These are phyloP conservation scores for Epinephelus awoara DNA, from an alignment of 2,797 vertebrate genomes.

Conservation along the genomic window DNA sequence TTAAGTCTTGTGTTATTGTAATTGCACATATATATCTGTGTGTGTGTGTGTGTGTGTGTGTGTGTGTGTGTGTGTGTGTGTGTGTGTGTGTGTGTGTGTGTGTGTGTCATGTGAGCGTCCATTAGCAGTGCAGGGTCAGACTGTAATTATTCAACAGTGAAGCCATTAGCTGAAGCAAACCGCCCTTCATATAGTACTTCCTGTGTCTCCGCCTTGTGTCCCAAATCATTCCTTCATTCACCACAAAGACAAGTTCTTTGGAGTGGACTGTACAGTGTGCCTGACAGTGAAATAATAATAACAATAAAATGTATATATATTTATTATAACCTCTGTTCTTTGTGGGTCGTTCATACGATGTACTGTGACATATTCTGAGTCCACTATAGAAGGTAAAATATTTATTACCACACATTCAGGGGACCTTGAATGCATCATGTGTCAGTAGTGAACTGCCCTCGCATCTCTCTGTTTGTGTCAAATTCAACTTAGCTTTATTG, in stretches of 20 bases:
- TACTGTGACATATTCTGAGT: neutral
- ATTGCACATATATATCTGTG: slow-evolving; percentile 6
- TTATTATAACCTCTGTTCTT: neutral
- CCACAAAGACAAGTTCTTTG: neutral
- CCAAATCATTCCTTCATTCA: slow-evolving; percentile 15
- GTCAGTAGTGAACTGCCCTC: neutral
- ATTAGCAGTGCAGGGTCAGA: slow-evolving; percentile 61
- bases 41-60: slow-evolving; percentile 21
- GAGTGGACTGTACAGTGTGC: neutral
- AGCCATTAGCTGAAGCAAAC: slow-evolving; percentile 72
- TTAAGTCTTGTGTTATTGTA: slow-evolving; percentile 30
- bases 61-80: slow-evolving; percentile 25
- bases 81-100: slow-evolving; percentile 21
- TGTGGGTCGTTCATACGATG: neutral
- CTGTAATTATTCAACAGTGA: slow-evolving; percentile 75
- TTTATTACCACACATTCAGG: neutral
- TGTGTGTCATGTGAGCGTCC: slow-evolving; percentile 54
- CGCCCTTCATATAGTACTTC: slow-evolving; percentile 47
- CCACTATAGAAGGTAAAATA: neutral
- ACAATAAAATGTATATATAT: too few relatives aligned
- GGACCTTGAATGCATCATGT: neutral
- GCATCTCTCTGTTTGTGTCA: neutral
- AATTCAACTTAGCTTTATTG: neutral
- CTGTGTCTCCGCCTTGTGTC: slow-evolving; percentile 23
- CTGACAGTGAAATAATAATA: neutral